Evolutionary conservation across 2,797 vertebrate species (phyloP), one percentile per base, ranked within the genome.

Genomic region (Aphelocoma californica): DNA sequence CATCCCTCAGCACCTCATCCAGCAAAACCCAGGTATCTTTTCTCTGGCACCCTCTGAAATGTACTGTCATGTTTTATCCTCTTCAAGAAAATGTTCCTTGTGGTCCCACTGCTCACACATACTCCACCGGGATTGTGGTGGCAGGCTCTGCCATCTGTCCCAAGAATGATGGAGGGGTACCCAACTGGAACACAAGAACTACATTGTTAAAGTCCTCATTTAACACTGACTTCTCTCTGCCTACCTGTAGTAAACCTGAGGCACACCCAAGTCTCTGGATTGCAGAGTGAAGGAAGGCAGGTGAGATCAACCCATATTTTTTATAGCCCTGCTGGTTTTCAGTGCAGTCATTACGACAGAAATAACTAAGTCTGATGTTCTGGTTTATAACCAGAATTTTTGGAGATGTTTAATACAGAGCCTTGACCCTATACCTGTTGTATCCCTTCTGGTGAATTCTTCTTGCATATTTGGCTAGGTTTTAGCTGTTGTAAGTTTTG

Each of bases 101-200:
- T 24, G 13, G 12, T 81, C 31, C 69, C 32, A 26, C 56, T 62
- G 72, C 53, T 75, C 7, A 5, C 20, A 9, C 2, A 1, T n/a
- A 29, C 10, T 7, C 36, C 38, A n/a, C 18, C 0, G 1, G 61
- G 42, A 56, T 2, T 61, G 44, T 0, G 0, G 12, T 23, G 8
- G 8, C 51, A 54, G 44, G 18, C 21, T 70, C 26, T 67, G 4
- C 9, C 2, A 0, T 69, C 28, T 61, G 23, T 72, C 29, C 9
- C 20, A 53, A 5, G 60, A 53, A 16, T 26, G 21, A 7, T 14
- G 10, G 21, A 26, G 34, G 29, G 16, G 8, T 66, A 77, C n/a
- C n/a, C 32, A 42, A 1, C n/a, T 34, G 64, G 53, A 42, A 12
- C 50, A 20, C 18, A 50, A 19, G 29, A 34, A 73, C 19, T 31